A percentile compares a stretch with the other conserved stretches of the same genome.
phyloP scores from a whole-genome alignment of 2,797 vertebrate species.

The Vespertilio murinus region DNA sequence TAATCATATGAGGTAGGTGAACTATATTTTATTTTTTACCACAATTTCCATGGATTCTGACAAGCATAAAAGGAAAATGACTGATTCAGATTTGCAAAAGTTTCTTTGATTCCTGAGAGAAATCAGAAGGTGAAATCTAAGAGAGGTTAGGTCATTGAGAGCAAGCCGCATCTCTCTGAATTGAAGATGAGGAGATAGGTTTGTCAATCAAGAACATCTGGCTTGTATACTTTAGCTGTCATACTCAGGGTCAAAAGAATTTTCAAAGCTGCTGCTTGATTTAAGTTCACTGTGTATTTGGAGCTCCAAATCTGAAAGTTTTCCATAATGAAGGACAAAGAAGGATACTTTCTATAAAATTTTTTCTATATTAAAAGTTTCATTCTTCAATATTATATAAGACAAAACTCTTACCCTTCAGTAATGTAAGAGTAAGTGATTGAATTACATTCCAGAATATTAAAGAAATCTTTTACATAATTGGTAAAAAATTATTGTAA shows the following conservation, averaged over 20 bases:
- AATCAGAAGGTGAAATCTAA: neutral
- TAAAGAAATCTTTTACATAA: neutral
- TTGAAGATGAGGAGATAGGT: neutral
- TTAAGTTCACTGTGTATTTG: constrained; percentile 23
- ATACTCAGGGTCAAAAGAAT: neutral
- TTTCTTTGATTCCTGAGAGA: neutral
- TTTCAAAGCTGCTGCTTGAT: neutral
- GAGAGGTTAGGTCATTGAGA: neutral
- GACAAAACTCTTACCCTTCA: neutral
- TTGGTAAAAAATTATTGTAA: neutral
- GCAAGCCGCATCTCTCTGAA: neutral
- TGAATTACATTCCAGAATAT: neutral
- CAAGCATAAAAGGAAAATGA: neutral
- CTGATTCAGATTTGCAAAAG: neutral
- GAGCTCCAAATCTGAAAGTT: neutral
- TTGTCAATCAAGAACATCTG: neutral
- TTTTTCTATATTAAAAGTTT: neutral
- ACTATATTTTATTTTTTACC: neutral
- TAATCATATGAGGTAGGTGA: neutral
- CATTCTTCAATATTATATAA: neutral
- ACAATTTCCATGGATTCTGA: neutral
- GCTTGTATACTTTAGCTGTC: neutral
- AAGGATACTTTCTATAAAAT: neutral
- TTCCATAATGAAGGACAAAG: neutral
- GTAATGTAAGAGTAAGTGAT: neutral